Evolutionary conservation across 2,113 vertebrate species (phyloP).

Genomic region (Phylloscopus trochiloides): DNA sequence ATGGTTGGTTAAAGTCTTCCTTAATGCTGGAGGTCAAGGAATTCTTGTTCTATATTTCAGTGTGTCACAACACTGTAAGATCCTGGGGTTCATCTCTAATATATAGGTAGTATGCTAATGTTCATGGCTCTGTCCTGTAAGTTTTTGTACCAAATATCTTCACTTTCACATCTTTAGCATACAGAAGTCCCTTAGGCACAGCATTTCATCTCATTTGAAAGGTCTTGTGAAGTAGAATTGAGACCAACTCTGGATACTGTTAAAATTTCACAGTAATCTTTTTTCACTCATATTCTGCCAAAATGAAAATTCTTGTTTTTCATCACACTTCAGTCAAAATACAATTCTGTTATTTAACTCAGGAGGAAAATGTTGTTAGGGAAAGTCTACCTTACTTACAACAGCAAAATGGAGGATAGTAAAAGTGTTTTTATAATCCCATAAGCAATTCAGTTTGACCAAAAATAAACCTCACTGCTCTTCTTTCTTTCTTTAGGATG

Average conservation of each 20-base stretch:
- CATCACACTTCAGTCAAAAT: not conserved
- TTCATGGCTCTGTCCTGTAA: not conserved
- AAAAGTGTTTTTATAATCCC: not conserved
- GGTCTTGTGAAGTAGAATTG: not conserved
- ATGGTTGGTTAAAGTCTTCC: not conserved
- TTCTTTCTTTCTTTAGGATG: not conserved
- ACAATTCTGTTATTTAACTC: not conserved
- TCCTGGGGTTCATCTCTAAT: not conserved
- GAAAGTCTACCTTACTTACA: not conserved
- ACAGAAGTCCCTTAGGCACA: not conserved
- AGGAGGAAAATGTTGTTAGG: not conserved
- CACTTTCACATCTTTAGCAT: not conserved
- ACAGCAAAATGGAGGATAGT: not conserved
- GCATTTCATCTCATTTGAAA: not conserved
- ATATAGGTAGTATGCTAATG: not conserved
- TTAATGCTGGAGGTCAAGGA: not conserved
- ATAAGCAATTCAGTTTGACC: not conserved
- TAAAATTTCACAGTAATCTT: not conserved
- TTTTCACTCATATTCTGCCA: not conserved
- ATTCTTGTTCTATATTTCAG: not conserved
- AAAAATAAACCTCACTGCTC: not conserved
- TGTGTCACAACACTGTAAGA: not conserved
- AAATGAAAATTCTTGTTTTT: not conserved
- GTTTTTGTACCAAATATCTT: not conserved
- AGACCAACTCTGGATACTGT: not conserved